Evolutionary conservation across 2,888 invertebrate genomes (phyloP).

Genomic region (Sycophila texana): DNA sequence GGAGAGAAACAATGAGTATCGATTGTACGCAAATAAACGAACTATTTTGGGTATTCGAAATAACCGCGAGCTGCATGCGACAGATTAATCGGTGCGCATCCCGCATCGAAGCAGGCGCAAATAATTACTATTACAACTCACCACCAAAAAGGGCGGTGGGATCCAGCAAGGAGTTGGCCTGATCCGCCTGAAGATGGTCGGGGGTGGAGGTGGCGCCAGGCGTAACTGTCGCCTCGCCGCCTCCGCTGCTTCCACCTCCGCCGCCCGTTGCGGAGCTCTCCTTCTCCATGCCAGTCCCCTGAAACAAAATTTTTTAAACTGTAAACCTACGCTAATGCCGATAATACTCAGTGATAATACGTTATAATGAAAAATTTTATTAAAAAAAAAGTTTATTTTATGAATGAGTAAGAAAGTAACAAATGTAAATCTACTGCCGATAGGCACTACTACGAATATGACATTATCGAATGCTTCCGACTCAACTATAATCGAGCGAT

Average conservation of each 20-base stretch:
- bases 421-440: no score
- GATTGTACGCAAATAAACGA: background rate
- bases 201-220: constrained; percentile 78
- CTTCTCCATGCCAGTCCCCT: constrained; percentile 84
- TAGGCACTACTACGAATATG: no score
- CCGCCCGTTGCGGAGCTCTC: constrained; percentile 80
- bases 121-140: constrained; percentile 70
- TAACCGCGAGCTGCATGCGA: background rate
- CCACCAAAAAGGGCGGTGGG: constrained; percentile 87
- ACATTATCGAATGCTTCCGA: no score
- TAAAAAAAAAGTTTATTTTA: no score
- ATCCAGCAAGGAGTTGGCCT: constrained; percentile 84
- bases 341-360: no score
- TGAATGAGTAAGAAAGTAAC: no score
- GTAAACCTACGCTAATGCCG: no score
- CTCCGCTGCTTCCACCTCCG: constrained; percentile 79
- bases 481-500: no score
- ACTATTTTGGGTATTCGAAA: background rate
- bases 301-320: constrained; percentile 55
- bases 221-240: constrained; percentile 73
- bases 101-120: background rate
- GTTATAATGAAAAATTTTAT: no score
- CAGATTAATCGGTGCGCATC: no score
- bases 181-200: constrained; percentile 79
- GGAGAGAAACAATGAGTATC: background rate